Base-by-base conservation (phyloP, 2,113 vertebrate genomes). In the Bufo gargarizans region DNA sequence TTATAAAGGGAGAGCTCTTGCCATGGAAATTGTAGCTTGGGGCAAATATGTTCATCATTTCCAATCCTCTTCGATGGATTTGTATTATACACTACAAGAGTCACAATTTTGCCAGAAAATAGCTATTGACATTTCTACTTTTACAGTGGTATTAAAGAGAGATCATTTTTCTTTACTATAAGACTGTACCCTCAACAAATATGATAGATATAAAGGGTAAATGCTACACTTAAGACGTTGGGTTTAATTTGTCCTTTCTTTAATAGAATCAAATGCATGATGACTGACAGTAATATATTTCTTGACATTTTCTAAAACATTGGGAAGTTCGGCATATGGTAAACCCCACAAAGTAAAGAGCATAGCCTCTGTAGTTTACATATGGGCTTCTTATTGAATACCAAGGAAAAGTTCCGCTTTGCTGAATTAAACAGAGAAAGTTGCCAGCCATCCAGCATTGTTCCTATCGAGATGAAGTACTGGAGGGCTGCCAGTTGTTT, bases 401-500 rank as follows among this genome's bases (percentile, higher is more conserved):
- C 59, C 45, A 14, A 53, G 71, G 16, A 22, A 83, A 83, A 88
- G 87, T 82, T 88, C 80, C 77, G 71, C 80, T 83, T 88, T 83
- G 87, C 84, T 83, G 87, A 84, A 84, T 77, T 77, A 83, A 84
- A 84, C 87, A 77, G 45, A 77, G 43, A 77, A 65, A 88, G 80
- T 83, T 82, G 87, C 84, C 87, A 88, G 20, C 19, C 80, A 16
- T 83, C 79, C 87, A 88, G 82, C 77, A 16, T 22, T 50, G 71
- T 56, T 65, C 71, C 53, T 55, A 88, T 77, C 71, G 47, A 83
- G 81, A 88, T 67, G 22, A 61, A 88, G 56, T 84, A 49, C 80
- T 88, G 87, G 87, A 88, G 56, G 71, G 9, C 71, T 77, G 87
- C 87, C 87, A 88, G 56, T 61, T 13, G 45, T 83, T 88, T 83